These are phyloP conservation scores for Hypomesus transpacificus DNA, from an alignment of 2,113 vertebrate species.

Conservation along the genomic window DNA sequence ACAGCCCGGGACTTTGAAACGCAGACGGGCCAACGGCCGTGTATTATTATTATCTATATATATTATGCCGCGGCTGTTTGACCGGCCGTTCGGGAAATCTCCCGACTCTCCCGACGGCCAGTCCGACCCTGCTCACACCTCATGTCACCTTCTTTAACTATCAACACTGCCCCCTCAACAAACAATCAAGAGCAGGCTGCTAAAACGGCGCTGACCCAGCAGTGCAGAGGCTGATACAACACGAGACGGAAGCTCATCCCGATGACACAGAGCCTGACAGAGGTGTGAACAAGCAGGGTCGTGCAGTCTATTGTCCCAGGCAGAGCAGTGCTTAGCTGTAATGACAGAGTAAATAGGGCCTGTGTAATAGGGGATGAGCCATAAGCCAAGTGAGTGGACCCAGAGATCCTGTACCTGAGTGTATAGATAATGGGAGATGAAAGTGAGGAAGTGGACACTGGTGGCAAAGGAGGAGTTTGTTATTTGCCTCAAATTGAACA, in stretches of 20 bases:
- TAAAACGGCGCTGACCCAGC: neutral
- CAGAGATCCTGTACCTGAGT: slow-evolving; percentile 46
- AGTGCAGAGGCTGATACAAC: too few species aligned
- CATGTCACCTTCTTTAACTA: neutral
- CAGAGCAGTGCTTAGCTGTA: slow-evolving; percentile 52
- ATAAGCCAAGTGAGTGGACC: slow-evolving; percentile 51
- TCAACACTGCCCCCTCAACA: too few species aligned
- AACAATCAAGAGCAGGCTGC: slow-evolving; percentile 4
- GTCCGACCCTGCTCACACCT: too few species aligned
- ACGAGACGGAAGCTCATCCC: too few species aligned
- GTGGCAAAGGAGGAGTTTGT: too few species aligned
- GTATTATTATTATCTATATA: too few species aligned
- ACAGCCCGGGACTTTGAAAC: too few species aligned
- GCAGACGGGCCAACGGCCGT: too few species aligned
- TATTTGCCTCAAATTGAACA: too few species aligned
- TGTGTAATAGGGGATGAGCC: slow-evolving; percentile 34
- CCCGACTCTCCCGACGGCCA: too few species aligned
- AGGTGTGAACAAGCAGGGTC: slow-evolving; percentile 13
- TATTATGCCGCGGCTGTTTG: too few species aligned
- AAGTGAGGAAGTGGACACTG: slow-evolving; percentile 36
- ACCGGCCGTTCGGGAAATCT: too few species aligned
- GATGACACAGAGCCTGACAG: neutral
- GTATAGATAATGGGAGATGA: slow-evolving; percentile 65
- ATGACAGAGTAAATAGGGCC: slow-evolving; percentile 60
- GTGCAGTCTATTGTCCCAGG: slow-evolving; percentile 36